Base-by-base conservation (phyloP, 2,113 vertebrate species). In the Corythaixoides concolor region DNA sequence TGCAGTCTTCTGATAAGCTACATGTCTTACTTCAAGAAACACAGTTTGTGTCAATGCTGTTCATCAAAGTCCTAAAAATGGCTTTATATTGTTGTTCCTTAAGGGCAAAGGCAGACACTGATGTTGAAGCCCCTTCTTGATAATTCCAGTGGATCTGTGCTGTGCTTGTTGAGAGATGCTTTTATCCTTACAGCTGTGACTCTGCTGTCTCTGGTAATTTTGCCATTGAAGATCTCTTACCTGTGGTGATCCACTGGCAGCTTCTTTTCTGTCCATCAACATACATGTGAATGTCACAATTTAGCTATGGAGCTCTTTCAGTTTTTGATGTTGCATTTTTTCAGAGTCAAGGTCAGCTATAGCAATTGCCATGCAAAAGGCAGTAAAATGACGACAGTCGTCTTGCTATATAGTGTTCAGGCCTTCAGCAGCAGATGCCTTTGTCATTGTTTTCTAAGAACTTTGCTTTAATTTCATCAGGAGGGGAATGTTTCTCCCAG, bases 211-310 rank as follows among this genome's bases (percentile, higher is more conserved):
- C 33, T 90, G 21, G 37, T 72, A 58, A 39, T 81, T 85, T 83
- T 81, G 43, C 43, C 20, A 5, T 3, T 70, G 60, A 81, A 72
- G 30, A 17, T 89, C 49, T 72, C 27, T 56, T 56, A 26, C 5
- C 22, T 1, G 0, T 56, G 17, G 39, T 49, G 27, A 49, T 73
- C 43, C 43, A 27, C 5, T 72, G 50, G n/a, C 17, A 64, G 9
- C 23, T 94, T 96, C 26, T 78, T 7, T 73, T 76, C 22, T 58
- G 4, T 69, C 37, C 27, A 15, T 69, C 35, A 75, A 1, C 1
- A 1, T 59, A 23, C 15, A 14, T 0, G 0, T 39, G 59, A 67
- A 11, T 0, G 5, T 74, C 58, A 47, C 0, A 1, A 27, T 26
- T 90, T 35, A 72, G 35, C 30, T 18, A 8, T 43, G 60, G 28